These are phyloP conservation scores for Rana temporaria DNA, from an alignment of 2,113 vertebrate genomes.

Conservation along the genomic window DNA sequence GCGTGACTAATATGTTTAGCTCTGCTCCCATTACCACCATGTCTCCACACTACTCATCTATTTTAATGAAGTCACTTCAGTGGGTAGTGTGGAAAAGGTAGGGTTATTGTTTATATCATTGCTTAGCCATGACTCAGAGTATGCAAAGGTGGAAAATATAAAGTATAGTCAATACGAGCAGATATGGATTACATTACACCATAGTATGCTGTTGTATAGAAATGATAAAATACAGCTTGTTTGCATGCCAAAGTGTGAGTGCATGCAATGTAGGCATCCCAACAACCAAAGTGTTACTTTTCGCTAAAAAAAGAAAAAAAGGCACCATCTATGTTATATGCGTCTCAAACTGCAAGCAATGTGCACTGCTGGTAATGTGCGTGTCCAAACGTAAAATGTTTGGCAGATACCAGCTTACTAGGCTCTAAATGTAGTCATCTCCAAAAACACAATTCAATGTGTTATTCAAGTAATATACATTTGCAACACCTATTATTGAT, in stretches of 20 bases:
- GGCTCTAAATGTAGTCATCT: not conserved
- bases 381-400: not conserved
- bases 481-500: not conserved
- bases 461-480: conserved; percentile 19
- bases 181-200: too few species aligned
- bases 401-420: conserved; percentile 13
- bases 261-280: not conserved
- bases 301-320: conserved; percentile 8
- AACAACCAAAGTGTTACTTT: not conserved
- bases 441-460: not conserved
- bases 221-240: not conserved
- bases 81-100: too few species aligned
- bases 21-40: too few species aligned
- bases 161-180: too few species aligned
- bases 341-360: conserved; percentile 2
- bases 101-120: too few species aligned
- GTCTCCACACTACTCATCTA: too few species aligned
- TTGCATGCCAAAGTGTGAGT: conserved; percentile 5
- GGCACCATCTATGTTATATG: conserved; percentile 11
- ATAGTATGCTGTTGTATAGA: too few species aligned
- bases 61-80: too few species aligned
- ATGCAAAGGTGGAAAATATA: too few species aligned
- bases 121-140: too few species aligned
- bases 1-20: too few species aligned
- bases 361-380: not conserved